Base-by-base conservation (phyloP, 2,113 vertebrate species). In the Alces alces region DNA sequence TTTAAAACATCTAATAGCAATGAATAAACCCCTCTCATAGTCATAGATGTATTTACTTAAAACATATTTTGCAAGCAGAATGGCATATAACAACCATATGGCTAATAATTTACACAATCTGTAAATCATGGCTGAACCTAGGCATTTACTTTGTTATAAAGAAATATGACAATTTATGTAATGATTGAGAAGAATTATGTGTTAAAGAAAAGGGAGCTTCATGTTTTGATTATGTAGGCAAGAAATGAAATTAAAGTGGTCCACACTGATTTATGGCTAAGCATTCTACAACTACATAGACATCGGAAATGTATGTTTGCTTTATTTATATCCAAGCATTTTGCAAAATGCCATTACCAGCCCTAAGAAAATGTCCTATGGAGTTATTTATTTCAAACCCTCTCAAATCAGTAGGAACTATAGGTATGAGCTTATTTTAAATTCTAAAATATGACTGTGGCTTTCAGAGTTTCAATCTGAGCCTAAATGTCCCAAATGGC, bases 131-230 rank as follows among this genome's bases (percentile, higher is more conserved):
- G 86, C 1, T 97, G 14, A 97, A 90, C 19, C 93, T 52, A 23
- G n/a, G 94, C 87, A 93, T 86, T 36, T 86, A 97, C 95, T 98
- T 98, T 90, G 89, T 98, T 98, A 84, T 76, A 91, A 98, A 97
- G 95, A 98, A 98, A 98, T 96, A 98, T 86, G 76, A 89, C 89
- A 88, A 98, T 97, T 98, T 96, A 79, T 97, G 83, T 60, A 98
- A 98, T 97, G 97, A 98, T 97, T 96, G 97, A 95, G 66, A 98
- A 98, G 95, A 98, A 98, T 97, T 95, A 97, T 98, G 96, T 97
- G 89, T 97, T 97, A 96, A 94, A 96, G 96, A 97, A 96, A 96
- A 97, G 73, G 54, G 84, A 98, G 79, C 90, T 96, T 97, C 89
- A 58, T 94, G 95, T 97, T 98, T 97, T 97, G 97, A 97, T 98